Percentiles rank a stretch among this genome's conserved stretches.
Evolutionary conservation across 2,888 invertebrate genomes (phyloP).

Genomic region (Dyspetes luteomarginatus): DNA sequence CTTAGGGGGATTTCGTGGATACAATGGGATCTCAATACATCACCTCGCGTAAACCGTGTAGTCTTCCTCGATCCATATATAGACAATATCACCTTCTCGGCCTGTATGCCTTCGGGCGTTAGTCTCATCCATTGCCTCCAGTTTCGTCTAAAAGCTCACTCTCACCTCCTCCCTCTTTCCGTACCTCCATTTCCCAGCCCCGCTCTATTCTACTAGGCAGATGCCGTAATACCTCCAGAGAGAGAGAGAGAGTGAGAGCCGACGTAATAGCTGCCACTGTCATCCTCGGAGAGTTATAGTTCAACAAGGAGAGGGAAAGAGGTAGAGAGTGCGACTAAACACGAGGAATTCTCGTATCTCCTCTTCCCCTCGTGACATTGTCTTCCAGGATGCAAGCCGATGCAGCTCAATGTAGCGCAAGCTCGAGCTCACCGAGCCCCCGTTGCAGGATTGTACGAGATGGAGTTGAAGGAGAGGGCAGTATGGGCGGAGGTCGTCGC

Average conservation of each 20-base stretch:
- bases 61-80: conserved; percentile 56
- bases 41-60: conserved; percentile 81
- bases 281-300: conserved; percentile 81
- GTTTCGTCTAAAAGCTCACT: conserved; percentile 61
- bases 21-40: conserved; percentile 84
- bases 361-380: conserved; percentile 58
- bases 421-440: conserved; percentile 57
- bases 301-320: conserved; percentile 76
- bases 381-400: conserved; percentile 57
- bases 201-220: conserved; percentile 68
- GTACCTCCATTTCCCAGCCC: conserved; percentile 52
- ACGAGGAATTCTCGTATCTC: conserved; percentile 50
- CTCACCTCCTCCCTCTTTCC: conserved; percentile 65
- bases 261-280: conserved; percentile 82
- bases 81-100: conserved; percentile 46
- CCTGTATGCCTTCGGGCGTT: conserved; percentile 50
- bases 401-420: conserved; percentile 64
- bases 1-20: conserved; percentile 83
- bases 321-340: conserved; percentile 24
- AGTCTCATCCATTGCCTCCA: conserved; percentile 64
- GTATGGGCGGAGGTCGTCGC: conserved; percentile 60
- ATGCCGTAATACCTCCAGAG: conserved; percentile 83
- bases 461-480: conserved; percentile 19
- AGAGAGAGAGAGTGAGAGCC: no score
- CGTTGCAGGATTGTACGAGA: conserved; percentile 51